These are phyloP conservation scores for Actenoides hombroni DNA, from an alignment of 2,113 vertebrate species.

Conservation along the genomic window DNA sequence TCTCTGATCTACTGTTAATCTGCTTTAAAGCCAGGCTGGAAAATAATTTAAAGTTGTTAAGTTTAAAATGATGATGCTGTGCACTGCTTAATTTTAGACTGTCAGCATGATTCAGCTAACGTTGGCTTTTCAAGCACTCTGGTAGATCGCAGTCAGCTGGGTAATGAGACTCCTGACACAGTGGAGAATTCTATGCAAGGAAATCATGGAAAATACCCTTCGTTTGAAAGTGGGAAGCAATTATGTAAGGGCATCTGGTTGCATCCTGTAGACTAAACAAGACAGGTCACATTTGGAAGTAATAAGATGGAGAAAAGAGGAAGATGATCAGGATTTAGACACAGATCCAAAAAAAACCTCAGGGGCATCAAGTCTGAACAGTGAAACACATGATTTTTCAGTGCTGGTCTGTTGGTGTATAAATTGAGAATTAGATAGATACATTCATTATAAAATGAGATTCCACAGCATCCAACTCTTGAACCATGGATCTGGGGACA, in stretches of 20 bases:
- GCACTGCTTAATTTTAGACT: conserved; percentile 31
- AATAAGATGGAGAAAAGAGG: neutral
- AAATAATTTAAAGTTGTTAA: conserved; percentile 10
- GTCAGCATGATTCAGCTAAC: conserved; percentile 27
- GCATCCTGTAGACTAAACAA: neutral
- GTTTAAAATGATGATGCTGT: neutral
- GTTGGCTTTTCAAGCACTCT: neutral
- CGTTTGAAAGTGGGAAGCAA: neutral
- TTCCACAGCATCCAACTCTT: neutral
- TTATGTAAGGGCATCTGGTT: neutral
- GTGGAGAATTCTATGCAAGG: neutral
- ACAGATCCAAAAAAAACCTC: neutral
- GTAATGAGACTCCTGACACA: neutral
- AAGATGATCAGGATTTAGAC: neutral
- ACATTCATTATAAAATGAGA: neutral
- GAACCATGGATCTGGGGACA: neutral
- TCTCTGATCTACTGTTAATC: conserved; percentile 37
- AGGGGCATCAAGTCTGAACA: neutral
- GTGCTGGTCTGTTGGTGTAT: neutral
- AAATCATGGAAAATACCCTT: neutral
- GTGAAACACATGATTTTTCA: neutral
- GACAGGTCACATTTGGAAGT: neutral
- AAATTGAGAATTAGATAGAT: neutral
- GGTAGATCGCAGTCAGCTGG: neutral
- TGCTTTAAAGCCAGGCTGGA: conserved; percentile 3